These are phyloP conservation scores for Ailurus styani DNA, from an alignment of 2,113 vertebrate genomes.

Conservation along the genomic window DNA sequence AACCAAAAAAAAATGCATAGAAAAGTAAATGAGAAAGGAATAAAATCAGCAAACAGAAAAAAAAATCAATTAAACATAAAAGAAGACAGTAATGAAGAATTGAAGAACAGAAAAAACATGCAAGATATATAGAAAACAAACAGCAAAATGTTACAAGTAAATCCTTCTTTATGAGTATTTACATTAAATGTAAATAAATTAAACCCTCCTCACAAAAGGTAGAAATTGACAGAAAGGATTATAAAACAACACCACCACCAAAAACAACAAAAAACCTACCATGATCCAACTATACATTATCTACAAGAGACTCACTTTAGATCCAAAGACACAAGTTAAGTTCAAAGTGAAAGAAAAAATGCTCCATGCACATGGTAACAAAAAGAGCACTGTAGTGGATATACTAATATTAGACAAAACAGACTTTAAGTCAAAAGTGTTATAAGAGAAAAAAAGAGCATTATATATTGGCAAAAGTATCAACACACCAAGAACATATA, in stretches of 20 bases:
- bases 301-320: background rate
- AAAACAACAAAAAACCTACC: background rate
- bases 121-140: background rate
- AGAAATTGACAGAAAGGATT: background rate
- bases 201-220: background rate
- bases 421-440: background rate
- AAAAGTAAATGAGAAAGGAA: background rate
- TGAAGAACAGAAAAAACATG: background rate
- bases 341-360: background rate
- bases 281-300: background rate
- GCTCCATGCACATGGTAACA: background rate
- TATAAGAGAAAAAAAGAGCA: background rate
- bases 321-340: background rate
- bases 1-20: background rate
- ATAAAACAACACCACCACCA: background rate
- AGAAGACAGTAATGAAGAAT: background rate
- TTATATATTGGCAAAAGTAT: background rate
- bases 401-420: background rate
- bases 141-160: background rate
- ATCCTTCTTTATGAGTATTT: background rate
- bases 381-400: background rate
- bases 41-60: background rate
- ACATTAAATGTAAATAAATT: background rate
- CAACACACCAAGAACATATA: background rate
- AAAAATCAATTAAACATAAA: background rate